phyloP scores from a whole-genome alignment of 2,888 invertebrate genomes.

The Melinaea marsaeus region DNA sequence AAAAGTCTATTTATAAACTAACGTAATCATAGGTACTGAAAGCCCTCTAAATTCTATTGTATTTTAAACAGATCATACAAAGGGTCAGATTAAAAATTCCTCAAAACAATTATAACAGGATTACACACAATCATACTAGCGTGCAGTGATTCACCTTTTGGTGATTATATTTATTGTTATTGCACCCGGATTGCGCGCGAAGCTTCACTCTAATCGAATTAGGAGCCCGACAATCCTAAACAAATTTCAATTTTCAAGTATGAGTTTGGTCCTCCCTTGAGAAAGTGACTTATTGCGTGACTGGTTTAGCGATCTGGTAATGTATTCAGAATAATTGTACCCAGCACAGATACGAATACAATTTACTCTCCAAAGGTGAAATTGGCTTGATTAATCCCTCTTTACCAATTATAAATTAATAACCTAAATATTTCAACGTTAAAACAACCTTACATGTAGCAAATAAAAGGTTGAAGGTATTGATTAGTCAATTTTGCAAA shows the following conservation, averaged over 20 bases:
- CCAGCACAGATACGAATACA: conserved; percentile 51
- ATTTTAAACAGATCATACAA: conserved; percentile 11
- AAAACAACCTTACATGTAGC: neutral
- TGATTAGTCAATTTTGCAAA: conserved; percentile 14
- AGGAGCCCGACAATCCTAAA: conserved; percentile 68
- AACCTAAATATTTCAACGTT: conserved; percentile 3
- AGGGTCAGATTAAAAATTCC: conserved; percentile 13
- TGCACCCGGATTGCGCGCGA: conserved; percentile 59
- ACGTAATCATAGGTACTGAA: too few species aligned
- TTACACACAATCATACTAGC: conserved; percentile 22
- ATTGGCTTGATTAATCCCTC: conserved; percentile 44
- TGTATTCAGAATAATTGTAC: conserved; percentile 71
- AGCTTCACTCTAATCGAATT: conserved; percentile 67
- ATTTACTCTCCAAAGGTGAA: conserved; percentile 51
- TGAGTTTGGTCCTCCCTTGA: conserved; percentile 57
- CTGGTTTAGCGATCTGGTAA: conserved; percentile 56
- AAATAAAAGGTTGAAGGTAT: conserved; percentile 9
- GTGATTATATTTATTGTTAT: conserved; percentile 68
- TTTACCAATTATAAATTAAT: conserved; percentile 22
- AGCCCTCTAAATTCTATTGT: neutral
- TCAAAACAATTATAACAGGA: conserved; percentile 23
- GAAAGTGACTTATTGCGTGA: conserved; percentile 68
- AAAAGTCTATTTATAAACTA: too few species aligned
- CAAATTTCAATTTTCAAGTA: conserved; percentile 78
- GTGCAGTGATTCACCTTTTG: conserved; percentile 47